A percentile compares a stretch with the other conserved stretches of the same genome.
These are phyloP conservation scores for Adineta ricciae DNA, from an alignment of 2,888 invertebrate genomes.

Conservation along the genomic window DNA sequence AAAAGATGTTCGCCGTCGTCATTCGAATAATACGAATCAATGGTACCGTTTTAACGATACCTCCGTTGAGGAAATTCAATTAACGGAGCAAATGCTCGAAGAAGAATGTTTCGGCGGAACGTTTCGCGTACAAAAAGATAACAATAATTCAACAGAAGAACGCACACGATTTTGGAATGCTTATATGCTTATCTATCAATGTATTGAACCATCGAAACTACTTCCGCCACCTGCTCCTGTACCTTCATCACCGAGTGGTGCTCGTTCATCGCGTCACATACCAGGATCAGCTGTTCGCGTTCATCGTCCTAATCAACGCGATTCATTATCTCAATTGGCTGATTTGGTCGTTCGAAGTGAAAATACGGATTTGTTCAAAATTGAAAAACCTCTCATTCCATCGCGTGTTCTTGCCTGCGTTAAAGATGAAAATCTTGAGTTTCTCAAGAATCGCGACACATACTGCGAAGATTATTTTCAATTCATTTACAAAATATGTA, in stretches of 20 bases:
- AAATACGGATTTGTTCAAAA: slow-evolving; percentile 2
- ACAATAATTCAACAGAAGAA: slow-evolving; percentile 49
- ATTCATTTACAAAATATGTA: slow-evolving; percentile 42
- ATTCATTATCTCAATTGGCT: slow-evolving; percentile 27
- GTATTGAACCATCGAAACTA: slow-evolving; percentile 9
- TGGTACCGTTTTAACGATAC: slow-evolving; percentile 55
- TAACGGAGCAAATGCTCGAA: slow-evolving; percentile 51
- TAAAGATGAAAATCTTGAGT: slow-evolving; percentile 51
- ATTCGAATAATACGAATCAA: slow-evolving; percentile 42
- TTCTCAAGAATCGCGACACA: slow-evolving; percentile 52
- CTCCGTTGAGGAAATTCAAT: slow-evolving; percentile 52
- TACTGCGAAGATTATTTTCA: slow-evolving; percentile 51
- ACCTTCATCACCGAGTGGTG: neutral
- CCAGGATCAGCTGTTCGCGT: slow-evolving; percentile 3
- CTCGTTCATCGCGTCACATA: neutral
- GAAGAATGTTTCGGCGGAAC: slow-evolving; percentile 54
- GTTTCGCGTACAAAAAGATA: slow-evolving; percentile 51
- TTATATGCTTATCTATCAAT: slow-evolving; percentile 54
- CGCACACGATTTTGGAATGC: slow-evolving; percentile 54
- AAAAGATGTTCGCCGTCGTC: slow-evolving; percentile 44
- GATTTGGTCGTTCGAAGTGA: slow-evolving; percentile 28
- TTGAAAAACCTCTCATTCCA: neutral
- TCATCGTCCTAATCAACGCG: neutral
- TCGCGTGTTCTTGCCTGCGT: slow-evolving; percentile 37
- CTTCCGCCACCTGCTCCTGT: neutral